Evolutionary conservation across 2,113 vertebrate species (phyloP).

Genomic region (Thunnus maccoyii): DNA sequence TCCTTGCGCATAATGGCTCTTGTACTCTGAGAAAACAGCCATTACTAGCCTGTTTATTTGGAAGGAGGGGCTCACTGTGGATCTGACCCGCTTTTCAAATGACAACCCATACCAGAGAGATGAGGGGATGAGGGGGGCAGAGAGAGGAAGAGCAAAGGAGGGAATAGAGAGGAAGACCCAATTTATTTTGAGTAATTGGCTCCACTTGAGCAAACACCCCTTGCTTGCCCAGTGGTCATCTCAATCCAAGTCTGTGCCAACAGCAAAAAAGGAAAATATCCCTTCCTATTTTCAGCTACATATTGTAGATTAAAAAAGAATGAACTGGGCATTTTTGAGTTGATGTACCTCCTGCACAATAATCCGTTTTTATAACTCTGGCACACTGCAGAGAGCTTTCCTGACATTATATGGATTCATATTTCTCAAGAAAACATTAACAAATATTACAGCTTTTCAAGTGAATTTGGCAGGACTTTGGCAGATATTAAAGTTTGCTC

Average conservation of each 20-base stretch:
- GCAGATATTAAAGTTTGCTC: conserved; percentile 7
- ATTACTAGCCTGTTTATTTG: conserved; percentile 86
- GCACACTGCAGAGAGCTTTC: conserved; percentile 26
- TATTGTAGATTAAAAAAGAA: conserved; percentile 35
- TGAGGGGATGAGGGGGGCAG: conserved; percentile 57
- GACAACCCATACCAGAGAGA: conserved; percentile 76
- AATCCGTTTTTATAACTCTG: conserved; percentile 48
- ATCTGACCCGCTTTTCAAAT: conserved; percentile 76
- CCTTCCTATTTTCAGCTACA: conserved; percentile 58
- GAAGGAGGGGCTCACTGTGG: conserved; percentile 74
- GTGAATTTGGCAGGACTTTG: conserved; percentile 14
- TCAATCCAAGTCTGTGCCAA: conserved; percentile 64
- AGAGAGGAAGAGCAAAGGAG: conserved; percentile 56
- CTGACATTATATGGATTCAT: conserved; percentile 32
- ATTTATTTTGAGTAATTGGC: conserved; percentile 88
- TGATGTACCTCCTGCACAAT: conserved; percentile 37
- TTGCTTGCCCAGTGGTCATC: conserved; percentile 76
- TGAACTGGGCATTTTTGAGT: conserved; percentile 46
- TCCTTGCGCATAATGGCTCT: conserved; percentile 79
- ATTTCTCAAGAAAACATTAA: conserved; percentile 22
- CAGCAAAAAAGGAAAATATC: conserved; percentile 56
- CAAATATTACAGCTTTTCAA: conserved; percentile 6
- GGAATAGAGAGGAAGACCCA: conserved; percentile 80
- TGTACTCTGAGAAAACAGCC: conserved; percentile 82
- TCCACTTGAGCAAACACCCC: conserved; percentile 87